Evolutionary conservation across 2,888 invertebrate species (phyloP), one percentile per base, ranked within the genome.

Genomic region (Euplexia lucipara): DNA sequence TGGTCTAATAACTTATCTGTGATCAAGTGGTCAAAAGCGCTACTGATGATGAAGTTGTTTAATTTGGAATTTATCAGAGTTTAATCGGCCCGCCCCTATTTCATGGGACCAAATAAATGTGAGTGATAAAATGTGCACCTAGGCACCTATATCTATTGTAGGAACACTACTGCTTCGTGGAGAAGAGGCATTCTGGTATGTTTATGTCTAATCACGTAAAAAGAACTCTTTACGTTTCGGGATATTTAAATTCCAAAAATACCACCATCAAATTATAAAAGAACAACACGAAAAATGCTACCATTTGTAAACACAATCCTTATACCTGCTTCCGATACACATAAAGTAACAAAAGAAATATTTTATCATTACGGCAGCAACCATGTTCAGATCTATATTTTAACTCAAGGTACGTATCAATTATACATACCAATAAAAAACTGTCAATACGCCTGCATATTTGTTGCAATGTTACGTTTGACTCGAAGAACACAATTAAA

Each of bases 401-500:
- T 66, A 68, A 70, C 70, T 70, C 70, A 73, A 78, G 76, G 63
- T 64, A 62, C 35, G 30, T 58, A 74, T 60, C 59, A 65, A 68
- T 68, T 66, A 77, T 49, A 67, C n/a, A 75, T 65, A 75, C 45
- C 41, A 37, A 66, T 75, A 54, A 79, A 66, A 79, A 79, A 69
- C 45, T 52, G 41, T 51, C 54, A 68, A 63, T 78, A 66, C 54
- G 34, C 51, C 53, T 57, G 53, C 73, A 73, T 65, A 67, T 67
- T 70, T 69, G 64, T 57, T 59, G 70, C 77, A 83, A 78, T 67
- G 71, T 75, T 59, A 49, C 64, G 39, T 53, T 67, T 66, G 18
- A 61, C 41, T 65, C 59, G 45, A 67, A 58, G 76, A 83, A 80
- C 66, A 83, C 79, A 83, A 84, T 86, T 86, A 83, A 79, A 80